Evolutionary conservation across 2,888 invertebrate species (phyloP), one percentile per base, ranked within the genome.

Genomic region (Agriotes lineatus): DNA sequence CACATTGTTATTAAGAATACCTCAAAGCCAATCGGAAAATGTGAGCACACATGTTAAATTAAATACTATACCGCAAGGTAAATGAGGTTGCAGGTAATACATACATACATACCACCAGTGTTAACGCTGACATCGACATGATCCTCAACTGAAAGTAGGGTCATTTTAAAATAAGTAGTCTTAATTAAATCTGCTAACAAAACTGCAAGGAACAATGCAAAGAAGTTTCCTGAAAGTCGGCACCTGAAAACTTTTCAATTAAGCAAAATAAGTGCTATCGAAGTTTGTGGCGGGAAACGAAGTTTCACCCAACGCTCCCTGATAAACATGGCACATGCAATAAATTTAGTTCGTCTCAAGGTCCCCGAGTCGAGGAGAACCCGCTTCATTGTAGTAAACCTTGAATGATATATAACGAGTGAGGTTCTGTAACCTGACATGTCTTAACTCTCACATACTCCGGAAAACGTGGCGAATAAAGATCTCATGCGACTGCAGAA

Each of bases 271-370:
- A 56, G 35, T 25, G n/a, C n/a, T n/a, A 25, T 5, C 25, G 33
- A 37, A 20, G 33, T 44, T 56, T 33, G 44, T 45, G 35, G 44
- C 59, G 42, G 42, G 50, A 59, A 66, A 42, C 39, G 39, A 52
- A 54, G 45, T 52, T 14, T 60, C 52, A 66, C 39, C 20, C 33
- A 50, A 9, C 6, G 37, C 59, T 64, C 52, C 30, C 52, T 30
- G 59, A 65, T 60, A 69, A 60, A 65, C 65, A 65, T 54, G 60
- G 69, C 64, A 69, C 68, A 58, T 64, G 69, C 71, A 71, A 71
- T 74, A 75, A 76, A 76, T 75, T 76, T 73, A 74, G 73, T 75
- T 74, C 70, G 78, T 77, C 78, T 78, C 78, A 78, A 78, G 78
- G 78, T 77, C 78, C 74, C 67, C 57, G 69, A 71, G 76, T 73